These are phyloP conservation scores for Trichoplusia ni DNA, from an alignment of 1,140 invertebrate genomes.

Conservation along the genomic window DNA sequence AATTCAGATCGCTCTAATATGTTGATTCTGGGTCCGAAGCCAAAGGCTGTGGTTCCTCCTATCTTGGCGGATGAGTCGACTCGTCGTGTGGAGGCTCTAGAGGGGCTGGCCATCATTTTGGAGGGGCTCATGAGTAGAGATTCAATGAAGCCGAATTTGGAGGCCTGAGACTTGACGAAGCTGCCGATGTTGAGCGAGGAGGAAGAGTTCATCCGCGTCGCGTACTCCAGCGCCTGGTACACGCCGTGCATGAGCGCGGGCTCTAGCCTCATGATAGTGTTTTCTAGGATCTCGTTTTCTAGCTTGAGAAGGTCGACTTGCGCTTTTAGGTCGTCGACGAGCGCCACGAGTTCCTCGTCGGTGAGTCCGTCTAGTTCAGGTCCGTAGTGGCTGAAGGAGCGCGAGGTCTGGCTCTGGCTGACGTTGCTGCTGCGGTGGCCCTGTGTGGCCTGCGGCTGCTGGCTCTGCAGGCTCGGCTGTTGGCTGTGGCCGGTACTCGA, in stretches of 20 bases:
- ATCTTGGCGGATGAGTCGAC: slow-evolving; percentile 66
- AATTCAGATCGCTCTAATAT: slow-evolving; percentile 75
- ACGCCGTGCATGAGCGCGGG: slow-evolving; percentile 66
- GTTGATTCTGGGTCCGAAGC: slow-evolving; percentile 64
- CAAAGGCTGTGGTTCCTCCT: slow-evolving; percentile 60
- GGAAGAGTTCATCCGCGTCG: slow-evolving; percentile 57
- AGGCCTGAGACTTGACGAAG: slow-evolving; percentile 63
- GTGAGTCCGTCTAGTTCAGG: slow-evolving; percentile 62
- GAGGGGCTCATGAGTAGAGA: slow-evolving; percentile 60
- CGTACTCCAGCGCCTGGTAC: slow-evolving; percentile 72
- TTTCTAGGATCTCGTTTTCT: slow-evolving; percentile 75
- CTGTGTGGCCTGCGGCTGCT: too few relatives aligned
- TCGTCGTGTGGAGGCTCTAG: slow-evolving; percentile 57
- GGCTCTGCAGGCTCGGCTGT: too few relatives aligned
- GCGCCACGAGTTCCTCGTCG: slow-evolving; percentile 64
- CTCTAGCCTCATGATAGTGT: slow-evolving; percentile 67
- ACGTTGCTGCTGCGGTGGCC: slow-evolving; percentile 47
- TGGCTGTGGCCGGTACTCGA: too few relatives aligned
- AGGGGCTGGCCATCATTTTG: slow-evolving; percentile 61
- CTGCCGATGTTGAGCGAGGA: slow-evolving; percentile 56
- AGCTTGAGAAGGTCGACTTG: slow-evolving; percentile 60
- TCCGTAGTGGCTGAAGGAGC: slow-evolving; percentile 53
- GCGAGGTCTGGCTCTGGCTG: slow-evolving; percentile 63
- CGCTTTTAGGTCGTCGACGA: slow-evolving; percentile 61
- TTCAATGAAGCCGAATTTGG: slow-evolving; percentile 53